A percentile compares a stretch with the other conserved stretches of the same genome.
Evolutionary conservation across 2,888 invertebrate genomes (phyloP).

Genomic region (Zaprionus obscuricornis): DNA sequence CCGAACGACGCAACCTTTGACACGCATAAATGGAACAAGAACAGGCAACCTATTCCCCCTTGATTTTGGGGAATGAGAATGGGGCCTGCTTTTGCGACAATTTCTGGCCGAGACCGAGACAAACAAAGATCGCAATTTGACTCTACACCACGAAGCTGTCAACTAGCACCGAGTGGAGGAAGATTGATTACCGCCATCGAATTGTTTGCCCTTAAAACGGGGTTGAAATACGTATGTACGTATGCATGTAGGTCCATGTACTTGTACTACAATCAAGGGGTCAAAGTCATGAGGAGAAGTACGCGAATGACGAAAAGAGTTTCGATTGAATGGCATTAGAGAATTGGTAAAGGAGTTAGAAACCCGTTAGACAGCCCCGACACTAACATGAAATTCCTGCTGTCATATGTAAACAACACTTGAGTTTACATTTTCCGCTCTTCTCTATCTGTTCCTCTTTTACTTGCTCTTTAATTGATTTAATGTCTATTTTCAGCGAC

Average conservation of each 20-base stretch:
- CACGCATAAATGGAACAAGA: conserved; percentile 80
- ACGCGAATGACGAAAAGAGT: conserved; percentile 19
- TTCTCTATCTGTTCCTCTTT: conserved; percentile 6
- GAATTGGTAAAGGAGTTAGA: conserved; percentile 80
- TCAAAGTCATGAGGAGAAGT: no score
- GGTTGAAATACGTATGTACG: conserved; percentile 26
- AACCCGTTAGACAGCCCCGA: conserved; percentile 37
- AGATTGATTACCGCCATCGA: conserved; percentile 84
- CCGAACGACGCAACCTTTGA: conserved; percentile 75
- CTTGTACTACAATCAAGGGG: no score
- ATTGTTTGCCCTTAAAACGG: conserved; percentile 75
- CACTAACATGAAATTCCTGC: conserved; percentile 63
- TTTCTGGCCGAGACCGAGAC: conserved; percentile 31
- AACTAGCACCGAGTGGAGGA: conserved; percentile 83
- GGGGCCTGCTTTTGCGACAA: no score
- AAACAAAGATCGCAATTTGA: conserved; percentile 82
- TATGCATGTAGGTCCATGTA: neutral
- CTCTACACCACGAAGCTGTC: conserved; percentile 84
- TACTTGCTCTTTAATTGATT: conserved; percentile 2
- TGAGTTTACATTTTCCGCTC: conserved; percentile 31
- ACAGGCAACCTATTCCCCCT: conserved; percentile 25
- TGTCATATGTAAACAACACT: conserved; percentile 74
- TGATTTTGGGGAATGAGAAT: conserved; percentile 24
- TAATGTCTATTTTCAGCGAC: conserved; percentile 19
- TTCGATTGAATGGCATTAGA: conserved; percentile 75